These are phyloP conservation scores for Tiliqua scincoides DNA, from an alignment of 2,113 vertebrate species.

Conservation along the genomic window DNA sequence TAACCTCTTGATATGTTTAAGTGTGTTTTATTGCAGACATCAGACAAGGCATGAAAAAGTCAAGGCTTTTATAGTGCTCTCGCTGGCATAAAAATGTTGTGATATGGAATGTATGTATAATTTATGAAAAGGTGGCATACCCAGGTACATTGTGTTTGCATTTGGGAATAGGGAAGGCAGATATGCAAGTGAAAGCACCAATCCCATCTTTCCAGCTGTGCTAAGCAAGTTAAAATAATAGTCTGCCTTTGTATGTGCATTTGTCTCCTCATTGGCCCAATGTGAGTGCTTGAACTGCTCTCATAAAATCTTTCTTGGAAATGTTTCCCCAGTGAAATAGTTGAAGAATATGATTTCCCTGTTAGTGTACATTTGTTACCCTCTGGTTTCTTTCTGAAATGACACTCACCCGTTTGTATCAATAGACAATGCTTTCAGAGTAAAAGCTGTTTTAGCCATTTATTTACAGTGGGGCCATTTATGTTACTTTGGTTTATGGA, in stretches of 20 bases:
- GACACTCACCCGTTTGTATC: slow-evolving; percentile 61
- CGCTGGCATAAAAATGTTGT: background rate
- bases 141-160: background rate
- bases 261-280: slow-evolving; percentile 40
- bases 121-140: slow-evolving; percentile 7
- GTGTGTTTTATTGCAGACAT: background rate
- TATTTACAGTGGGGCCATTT: slow-evolving; percentile 39
- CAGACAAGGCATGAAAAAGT: background rate
- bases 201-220: background rate
- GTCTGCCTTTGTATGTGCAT: slow-evolving; percentile 31
- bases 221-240: slow-evolving; percentile 47
- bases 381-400: slow-evolving; percentile 45
- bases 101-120: slow-evolving; percentile 2
- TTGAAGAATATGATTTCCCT: slow-evolving; percentile 62
- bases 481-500: background rate
- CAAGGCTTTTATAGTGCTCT: background rate
- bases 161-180: slow-evolving; percentile 41
- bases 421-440: slow-evolving; percentile 53
- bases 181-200: slow-evolving; percentile 32
- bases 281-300: slow-evolving; percentile 34
- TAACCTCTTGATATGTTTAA: too few species aligned
- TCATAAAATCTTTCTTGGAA: slow-evolving; percentile 59
- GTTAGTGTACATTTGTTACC: slow-evolving; percentile 65
- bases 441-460: slow-evolving; percentile 64
- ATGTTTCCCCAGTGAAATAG: slow-evolving; percentile 53